phyloP scores from a whole-genome alignment of 1,140 invertebrate species.

The Nomia melanderi region DNA sequence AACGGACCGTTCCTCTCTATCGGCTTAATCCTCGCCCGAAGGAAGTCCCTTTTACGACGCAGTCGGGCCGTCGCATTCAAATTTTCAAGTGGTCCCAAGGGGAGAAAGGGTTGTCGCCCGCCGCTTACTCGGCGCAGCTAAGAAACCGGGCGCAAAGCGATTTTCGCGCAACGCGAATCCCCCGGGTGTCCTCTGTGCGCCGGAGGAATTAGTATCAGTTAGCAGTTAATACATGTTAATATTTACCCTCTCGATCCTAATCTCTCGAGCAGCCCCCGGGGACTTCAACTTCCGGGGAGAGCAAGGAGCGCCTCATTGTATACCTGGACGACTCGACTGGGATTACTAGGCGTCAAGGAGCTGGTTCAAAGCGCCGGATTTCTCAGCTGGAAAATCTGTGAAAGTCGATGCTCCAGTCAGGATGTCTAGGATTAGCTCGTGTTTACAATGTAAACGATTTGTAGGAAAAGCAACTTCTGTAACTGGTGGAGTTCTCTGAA shows the following conservation, averaged over 20 bases:
- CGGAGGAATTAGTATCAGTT: slow-evolving; percentile 16
- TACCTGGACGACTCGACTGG: neutral
- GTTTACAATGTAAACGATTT: no score
- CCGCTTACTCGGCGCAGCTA: no score
- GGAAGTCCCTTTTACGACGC: no score
- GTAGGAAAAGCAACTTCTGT: no score
- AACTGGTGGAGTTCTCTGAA: no score
- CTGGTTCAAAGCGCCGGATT: neutral
- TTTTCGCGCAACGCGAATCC: slow-evolving; percentile 5
- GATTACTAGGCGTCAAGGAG: neutral
- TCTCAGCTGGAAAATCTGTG: neutral
- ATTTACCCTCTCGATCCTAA: slow-evolving; percentile 43
- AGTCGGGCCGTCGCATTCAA: no score
- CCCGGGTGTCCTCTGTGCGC: neutral
- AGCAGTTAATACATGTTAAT: slow-evolving; percentile 47
- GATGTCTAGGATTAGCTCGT: no score
- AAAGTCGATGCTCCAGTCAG: no score
- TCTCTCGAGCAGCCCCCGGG: neutral
- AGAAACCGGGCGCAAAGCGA: neutral
- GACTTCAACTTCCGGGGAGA: neutral
- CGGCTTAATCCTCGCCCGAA: no score
- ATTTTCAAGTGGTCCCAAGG: no score
- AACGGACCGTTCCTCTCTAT: no score
- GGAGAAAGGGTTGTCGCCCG: neutral
- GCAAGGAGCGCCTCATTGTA: no score